Percentiles rank a stretch among this genome's conserved stretches.
phyloP scores from a whole-genome alignment of 2,888 invertebrate genomes.

The Orchestes rusci region DNA sequence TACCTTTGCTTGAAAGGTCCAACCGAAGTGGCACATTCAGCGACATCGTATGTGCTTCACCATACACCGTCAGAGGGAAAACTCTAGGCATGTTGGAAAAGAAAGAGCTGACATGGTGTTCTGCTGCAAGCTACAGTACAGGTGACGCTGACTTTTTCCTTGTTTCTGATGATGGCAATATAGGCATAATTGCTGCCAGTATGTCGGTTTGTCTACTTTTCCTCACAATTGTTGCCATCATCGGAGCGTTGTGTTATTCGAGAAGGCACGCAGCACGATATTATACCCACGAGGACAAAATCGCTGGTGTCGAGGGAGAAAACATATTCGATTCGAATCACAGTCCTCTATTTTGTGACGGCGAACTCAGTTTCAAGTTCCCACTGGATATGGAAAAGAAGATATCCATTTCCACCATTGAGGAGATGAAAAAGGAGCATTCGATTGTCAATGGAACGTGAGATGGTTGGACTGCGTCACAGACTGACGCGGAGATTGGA shows the following conservation, averaged over 20 bases:
- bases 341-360: conserved; percentile 44
- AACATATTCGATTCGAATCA: conserved; percentile 44
- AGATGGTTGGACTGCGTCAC: too few relatives aligned
- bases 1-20: conserved; percentile 52
- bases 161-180: conserved; percentile 49
- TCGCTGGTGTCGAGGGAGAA: conserved; percentile 39
- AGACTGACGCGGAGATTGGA: too few relatives aligned
- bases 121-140: conserved; percentile 49
- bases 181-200: conserved; percentile 49
- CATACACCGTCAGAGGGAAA: conserved; percentile 51
- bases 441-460: conserved; percentile 28
- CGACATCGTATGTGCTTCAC: conserved; percentile 52
- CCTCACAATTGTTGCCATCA: conserved; percentile 43
- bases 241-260: conserved; percentile 56
- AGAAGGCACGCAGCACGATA: conserved; percentile 69
- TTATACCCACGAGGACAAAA: conserved; percentile 72
- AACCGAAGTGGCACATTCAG: conserved; percentile 49
- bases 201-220: conserved; percentile 52
- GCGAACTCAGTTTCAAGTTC: conserved; percentile 54
- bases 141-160: conserved; percentile 45
- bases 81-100: conserved; percentile 41
- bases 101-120: conserved; percentile 47
- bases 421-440: conserved; percentile 42
- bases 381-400: conserved; percentile 44
- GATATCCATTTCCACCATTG: conserved; percentile 43